Percentiles rank a stretch among this genome's conserved stretches.
Evolutionary conservation across 2,113 vertebrate genomes (phyloP).

Genomic region (Pavo muticus): DNA sequence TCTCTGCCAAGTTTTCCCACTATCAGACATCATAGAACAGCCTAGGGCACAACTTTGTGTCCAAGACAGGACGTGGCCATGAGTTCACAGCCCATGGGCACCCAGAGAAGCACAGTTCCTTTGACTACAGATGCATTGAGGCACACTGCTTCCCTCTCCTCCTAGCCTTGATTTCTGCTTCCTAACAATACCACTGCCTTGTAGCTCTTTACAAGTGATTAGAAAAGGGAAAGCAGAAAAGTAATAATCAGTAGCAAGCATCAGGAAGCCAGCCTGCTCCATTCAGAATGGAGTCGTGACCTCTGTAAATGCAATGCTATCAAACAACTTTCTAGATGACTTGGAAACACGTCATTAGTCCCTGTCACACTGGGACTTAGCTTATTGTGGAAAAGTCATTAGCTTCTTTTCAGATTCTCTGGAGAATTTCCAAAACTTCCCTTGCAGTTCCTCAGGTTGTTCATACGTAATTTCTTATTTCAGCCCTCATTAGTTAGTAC

Average conservation of each 20-base stretch:
- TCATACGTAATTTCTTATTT: background rate
- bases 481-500: background rate
- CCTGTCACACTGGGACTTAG: conserved; percentile 30
- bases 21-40: background rate
- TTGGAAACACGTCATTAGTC: conserved; percentile 52
- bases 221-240: conserved; percentile 13
- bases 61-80: background rate
- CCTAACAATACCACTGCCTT: background rate
- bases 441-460: conserved; percentile 39
- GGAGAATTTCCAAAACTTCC: conserved; percentile 48
- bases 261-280: conserved; percentile 33
- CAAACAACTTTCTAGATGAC: conserved; percentile 28
- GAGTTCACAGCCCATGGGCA: background rate
- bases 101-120: background rate
- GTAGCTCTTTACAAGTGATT: background rate
- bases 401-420: conserved; percentile 48
- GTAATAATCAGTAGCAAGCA: conserved; percentile 5
- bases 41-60: background rate
- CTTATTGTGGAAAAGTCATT: conserved; percentile 63
- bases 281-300: conserved; percentile 21
- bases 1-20: background rate
- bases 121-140: background rate
- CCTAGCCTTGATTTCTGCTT: background rate
- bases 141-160: background rate
- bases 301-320: conserved; percentile 44